phyloP scores from a whole-genome alignment of 2,888 invertebrate genomes.

The Mellilla xanthometata region DNA sequence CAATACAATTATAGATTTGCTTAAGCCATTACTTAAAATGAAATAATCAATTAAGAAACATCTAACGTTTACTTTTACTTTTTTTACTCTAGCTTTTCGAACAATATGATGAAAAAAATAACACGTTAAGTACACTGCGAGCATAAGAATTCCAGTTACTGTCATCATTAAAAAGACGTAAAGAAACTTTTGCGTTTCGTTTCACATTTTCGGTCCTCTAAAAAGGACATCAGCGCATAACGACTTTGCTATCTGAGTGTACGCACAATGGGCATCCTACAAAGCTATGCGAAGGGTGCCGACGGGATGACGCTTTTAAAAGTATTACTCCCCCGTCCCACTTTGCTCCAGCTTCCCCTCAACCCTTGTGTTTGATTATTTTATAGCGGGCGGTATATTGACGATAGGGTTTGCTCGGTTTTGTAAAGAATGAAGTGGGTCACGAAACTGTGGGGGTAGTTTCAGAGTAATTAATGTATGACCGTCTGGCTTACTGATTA shows the following conservation, averaged over 20 bases:
- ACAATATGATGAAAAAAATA: too few species aligned
- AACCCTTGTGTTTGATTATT: constrained; percentile 59
- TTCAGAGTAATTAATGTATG: constrained; percentile 15
- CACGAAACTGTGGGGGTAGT: constrained; percentile 12
- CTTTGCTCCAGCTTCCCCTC: constrained; percentile 37
- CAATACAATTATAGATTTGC: too few species aligned
- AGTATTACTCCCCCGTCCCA: constrained; percentile 61
- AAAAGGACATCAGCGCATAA: constrained; percentile 40
- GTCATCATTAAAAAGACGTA: too few species aligned
- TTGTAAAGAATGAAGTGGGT: constrained; percentile 31
- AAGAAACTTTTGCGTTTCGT: too few species aligned
- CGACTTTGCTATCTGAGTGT: constrained; percentile 53
- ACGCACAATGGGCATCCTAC: constrained; percentile 62
- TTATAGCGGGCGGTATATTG: constrained; percentile 53
- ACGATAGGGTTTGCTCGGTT: constrained; percentile 44
- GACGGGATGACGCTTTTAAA: constrained; percentile 73
- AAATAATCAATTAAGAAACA: too few species aligned
- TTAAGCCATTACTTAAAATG: too few species aligned
- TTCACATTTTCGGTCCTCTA: constrained; percentile 29
- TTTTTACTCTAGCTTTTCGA: too few species aligned
- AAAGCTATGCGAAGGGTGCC: constrained; percentile 60
- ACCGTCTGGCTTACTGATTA: not conserved
- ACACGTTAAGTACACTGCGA: too few species aligned
- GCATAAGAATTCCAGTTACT: too few species aligned
- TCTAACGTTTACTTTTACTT: too few species aligned